Conservation (phyloP, 2,888 invertebrate genomes). For the Diogma glabrata region DNA sequence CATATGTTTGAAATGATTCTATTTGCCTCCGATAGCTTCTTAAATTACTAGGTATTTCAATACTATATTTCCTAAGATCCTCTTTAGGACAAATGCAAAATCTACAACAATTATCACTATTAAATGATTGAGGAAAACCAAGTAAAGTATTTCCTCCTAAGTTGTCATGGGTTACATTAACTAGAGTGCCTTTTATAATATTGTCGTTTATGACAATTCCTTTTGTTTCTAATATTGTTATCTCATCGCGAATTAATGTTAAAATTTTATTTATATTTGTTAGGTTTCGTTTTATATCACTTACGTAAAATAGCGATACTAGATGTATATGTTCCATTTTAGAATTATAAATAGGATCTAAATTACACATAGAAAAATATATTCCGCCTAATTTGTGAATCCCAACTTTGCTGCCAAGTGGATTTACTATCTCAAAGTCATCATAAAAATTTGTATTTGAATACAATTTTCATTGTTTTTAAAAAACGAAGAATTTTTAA, state of each 20-base stretch:
- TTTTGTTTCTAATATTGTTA: neutral
- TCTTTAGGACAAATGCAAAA: neutral
- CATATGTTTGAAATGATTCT: neutral
- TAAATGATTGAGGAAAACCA: constrained; percentile 10
- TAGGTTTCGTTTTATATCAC: neutral
- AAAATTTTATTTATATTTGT: constrained; percentile 8
- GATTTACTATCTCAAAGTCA: neutral
- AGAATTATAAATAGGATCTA: neutral
- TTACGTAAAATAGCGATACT: neutral
- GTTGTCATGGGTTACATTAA: constrained; percentile 8
- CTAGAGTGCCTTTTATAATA: neutral
- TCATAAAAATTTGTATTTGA: neutral
- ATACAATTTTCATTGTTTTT: neutral
- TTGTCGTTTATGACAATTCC: neutral
- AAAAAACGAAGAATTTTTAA: neutral
- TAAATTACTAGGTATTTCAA: neutral
- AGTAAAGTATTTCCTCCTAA: constrained; percentile 10
- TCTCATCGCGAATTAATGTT: neutral
- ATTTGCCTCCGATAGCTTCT: neutral
- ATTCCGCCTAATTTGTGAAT: neutral
- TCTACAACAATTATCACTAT: constrained; percentile 9
- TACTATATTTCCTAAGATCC: neutral
- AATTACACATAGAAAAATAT: neutral
- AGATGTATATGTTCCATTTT: neutral
- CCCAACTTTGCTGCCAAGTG: neutral